Base-by-base conservation (phyloP, 2,113 vertebrate species). In the Thinocorus orbignyianus region DNA sequence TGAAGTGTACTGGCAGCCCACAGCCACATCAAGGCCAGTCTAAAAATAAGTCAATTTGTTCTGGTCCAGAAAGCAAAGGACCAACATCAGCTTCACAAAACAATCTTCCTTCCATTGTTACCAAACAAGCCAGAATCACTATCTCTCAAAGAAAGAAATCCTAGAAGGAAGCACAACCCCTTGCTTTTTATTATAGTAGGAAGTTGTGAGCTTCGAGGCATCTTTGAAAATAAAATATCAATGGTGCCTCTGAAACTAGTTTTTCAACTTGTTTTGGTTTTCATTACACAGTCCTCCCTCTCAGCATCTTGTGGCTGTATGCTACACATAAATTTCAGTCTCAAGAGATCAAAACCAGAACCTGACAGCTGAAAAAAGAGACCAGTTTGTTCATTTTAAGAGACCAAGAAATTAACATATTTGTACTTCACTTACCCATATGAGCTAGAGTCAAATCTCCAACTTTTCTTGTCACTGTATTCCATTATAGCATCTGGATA, bases 21-120 rank as follows among this genome's bases (percentile, higher is more conserved):
- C 79, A 88, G 72, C 51, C 60, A 83, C 92, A 92, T 73, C 51
- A 92, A 94, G 69, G 90, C 11, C 54, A 74, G 52, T 66, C 94
- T 96, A 94, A 96, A 96, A 96, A 95, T 96, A 96, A 96, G 81
- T 25, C 60, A 19, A 28, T 94, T 88, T 92, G 81, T 85, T 92
- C 74, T 90, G 88, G 74, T 90, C 19, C 51, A 51, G 71, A 88
- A 86, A 81, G 26, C 6, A 52, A 91, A 79, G 52, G 54, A 89
- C 37, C 54, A 79, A 17, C 51, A 81, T 3, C 5, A 39, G 42
- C 33, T 88, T 57, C 33, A 37, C 68, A 41, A 66, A 78, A 71
- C 15, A 60, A 41, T 41, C 39, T 87, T 64, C 39, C 46, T 86
- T 81, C 33, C 33, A n/a, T 37, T 20, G 4, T 31, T 18, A 87